Conservation (phyloP, 2,888 invertebrate genomes). For the Oscheius sp. region DNA sequence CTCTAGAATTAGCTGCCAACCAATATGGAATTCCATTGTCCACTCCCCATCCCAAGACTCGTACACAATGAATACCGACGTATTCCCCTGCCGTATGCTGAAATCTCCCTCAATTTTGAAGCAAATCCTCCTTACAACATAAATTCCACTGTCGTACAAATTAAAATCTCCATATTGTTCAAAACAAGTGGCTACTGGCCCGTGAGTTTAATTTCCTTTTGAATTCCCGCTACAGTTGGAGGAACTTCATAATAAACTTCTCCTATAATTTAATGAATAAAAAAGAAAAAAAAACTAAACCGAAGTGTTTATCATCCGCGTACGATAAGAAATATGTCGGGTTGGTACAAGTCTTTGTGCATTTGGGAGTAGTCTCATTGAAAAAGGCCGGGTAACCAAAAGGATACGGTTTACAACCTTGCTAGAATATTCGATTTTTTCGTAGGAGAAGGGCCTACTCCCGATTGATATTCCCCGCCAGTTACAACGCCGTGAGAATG, state of each 20-base stretch:
- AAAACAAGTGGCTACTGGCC: constrained; percentile 11
- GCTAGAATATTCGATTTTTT: no score
- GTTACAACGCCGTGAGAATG: constrained; percentile 85
- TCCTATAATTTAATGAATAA: no score
- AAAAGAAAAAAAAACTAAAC: constrained; percentile 72
- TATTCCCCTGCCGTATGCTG: constrained; percentile 15
- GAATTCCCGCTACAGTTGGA: not conserved
- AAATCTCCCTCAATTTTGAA: not conserved
- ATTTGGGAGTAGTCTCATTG: constrained; percentile 81
- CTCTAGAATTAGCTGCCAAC: constrained; percentile 4
- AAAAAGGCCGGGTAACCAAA: no score
- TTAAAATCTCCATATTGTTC: constrained; percentile 4
- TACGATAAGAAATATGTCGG: constrained; percentile 81
- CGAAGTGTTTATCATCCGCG: constrained; percentile 83
- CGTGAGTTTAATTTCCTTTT: constrained; percentile 9
- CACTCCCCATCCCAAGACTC: constrained; percentile 10
- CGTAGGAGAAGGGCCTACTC: no score
- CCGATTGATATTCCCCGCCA: constrained; percentile 79
- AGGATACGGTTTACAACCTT: no score
- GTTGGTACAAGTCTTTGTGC: constrained; percentile 79
- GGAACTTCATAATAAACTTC: no score
- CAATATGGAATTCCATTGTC: constrained; percentile 22
- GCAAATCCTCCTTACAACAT: not conserved
- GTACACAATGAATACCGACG: constrained; percentile 12
- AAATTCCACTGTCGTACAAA: constrained; percentile 10